Conservation (phyloP, 2,113 vertebrate genomes). For the Psilopogon haemacephalus region DNA sequence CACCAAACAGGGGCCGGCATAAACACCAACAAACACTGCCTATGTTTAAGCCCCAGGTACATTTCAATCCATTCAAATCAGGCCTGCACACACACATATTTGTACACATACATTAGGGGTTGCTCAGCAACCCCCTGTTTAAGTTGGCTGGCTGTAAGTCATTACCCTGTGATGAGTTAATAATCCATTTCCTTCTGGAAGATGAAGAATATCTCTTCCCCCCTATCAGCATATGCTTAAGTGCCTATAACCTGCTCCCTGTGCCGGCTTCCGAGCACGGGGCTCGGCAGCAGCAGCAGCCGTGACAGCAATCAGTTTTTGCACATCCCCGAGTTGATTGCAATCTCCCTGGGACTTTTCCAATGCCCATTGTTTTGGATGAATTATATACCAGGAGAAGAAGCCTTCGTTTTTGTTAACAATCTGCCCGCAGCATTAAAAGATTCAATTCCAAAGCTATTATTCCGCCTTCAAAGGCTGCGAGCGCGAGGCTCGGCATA, state of each 20-base stretch:
- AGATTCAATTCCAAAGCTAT: conserved; percentile 68
- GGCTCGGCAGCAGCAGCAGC: background rate
- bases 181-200: conserved; percentile 54
- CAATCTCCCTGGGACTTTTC: conserved; percentile 58
- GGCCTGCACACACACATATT: background rate
- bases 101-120: conserved; percentile 6
- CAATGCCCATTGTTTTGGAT: conserved; percentile 64
- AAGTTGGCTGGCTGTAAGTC: conserved; percentile 45
- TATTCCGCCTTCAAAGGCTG: conserved; percentile 63
- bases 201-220: conserved; percentile 37
- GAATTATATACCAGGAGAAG: conserved; percentile 64
- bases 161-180: conserved; percentile 56
- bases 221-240: conserved; percentile 57
- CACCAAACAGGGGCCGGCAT: fast-evolving
- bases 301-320: conserved; percentile 52
- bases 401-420: conserved; percentile 67
- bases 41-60: background rate
- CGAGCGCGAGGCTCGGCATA: conserved; percentile 39
- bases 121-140: conserved; percentile 12
- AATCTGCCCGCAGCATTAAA: conserved; percentile 66
- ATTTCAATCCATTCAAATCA: background rate
- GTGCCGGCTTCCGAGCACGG: fast-evolving
- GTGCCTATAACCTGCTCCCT: conserved; percentile 42
- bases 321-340: conserved; percentile 35
- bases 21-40: background rate